Base-by-base conservation (phyloP, 2,113 vertebrate species). In the Misgurnus anguillicaudatus region DNA sequence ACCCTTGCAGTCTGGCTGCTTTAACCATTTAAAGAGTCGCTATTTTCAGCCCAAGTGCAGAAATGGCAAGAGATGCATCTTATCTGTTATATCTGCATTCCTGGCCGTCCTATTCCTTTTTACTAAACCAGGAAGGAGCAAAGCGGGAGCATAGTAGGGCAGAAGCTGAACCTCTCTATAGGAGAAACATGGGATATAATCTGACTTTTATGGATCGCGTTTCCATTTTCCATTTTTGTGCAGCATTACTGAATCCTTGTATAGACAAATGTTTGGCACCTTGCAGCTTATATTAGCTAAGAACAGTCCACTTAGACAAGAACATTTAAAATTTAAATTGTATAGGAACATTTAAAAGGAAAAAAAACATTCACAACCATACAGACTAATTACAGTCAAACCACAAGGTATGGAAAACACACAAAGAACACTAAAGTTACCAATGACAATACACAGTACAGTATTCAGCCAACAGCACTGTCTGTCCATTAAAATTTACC, bases 51-150 rank as follows among this genome's bases (percentile, higher is more conserved):
- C 61, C 82, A 65, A 83, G 77, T 89, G 89, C 89, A 88, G 87
- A 90, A 90, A 87, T 39, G 61, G 87, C 87, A 88, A 89, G 85
- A 78, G 80, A 80, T 80, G 76, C 24, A 83, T 78, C 85, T 85
- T 69, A 66, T 89, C 82, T 85, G 84, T 91, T 86, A 87, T 79
- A 17, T 48, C 72, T 64, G 3, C 55, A 55, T 51, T 48, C 82
- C 64, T 71, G 72, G 51, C 72, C 78, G 80, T 65, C 38, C 51
- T 2, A n/a, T 66, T 36, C 42, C 24, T 19, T 48, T 61, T 6
- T 45, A 75, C 80, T 72, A 42, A 9, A 60, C 41, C 41, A 63
- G 21, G 78, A 2, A 24, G 8, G 63, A 4, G 63, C 53, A 81
- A 13, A 60, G 10, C n/a, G 55, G 7, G n/a, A 45, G 53, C 6